phyloP scores from a whole-genome alignment of 2,113 vertebrate species.

The Catharus minimus region DNA sequence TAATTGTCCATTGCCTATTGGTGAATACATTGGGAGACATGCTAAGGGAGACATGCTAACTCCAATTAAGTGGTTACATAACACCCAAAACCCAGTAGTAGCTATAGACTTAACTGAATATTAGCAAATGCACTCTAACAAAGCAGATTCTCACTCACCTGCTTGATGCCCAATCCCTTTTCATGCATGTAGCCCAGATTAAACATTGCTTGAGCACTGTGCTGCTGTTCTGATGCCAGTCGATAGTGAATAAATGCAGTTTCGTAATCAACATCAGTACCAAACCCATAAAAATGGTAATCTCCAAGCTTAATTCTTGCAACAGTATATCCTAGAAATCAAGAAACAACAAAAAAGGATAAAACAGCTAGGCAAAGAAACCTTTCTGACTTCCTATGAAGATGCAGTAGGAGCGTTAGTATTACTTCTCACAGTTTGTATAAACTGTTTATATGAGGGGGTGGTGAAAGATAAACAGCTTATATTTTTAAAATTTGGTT shows the following conservation, averaged over 20 bases:
- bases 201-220: conserved; percentile 98
- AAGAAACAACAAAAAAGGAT: background rate
- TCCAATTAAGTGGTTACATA: background rate
- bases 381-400: background rate
- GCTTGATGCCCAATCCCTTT: conserved; percentile 95
- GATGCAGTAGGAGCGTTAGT: background rate
- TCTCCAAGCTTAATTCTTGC: conserved; percentile 97
- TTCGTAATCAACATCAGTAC: conserved; percentile 96
- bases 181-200: conserved; percentile 99
- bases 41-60: background rate
- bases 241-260: conserved; percentile 96
- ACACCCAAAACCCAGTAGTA: background rate
- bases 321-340: conserved; percentile 89
- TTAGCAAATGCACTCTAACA: background rate
- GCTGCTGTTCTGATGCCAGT: conserved; percentile 95
- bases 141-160: conserved; percentile 75
- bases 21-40: background rate
- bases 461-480: background rate
- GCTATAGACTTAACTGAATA: background rate
- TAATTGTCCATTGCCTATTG: background rate
- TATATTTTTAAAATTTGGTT: background rate
- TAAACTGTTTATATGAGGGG: background rate
- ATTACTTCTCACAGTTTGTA: background rate
- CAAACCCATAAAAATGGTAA: conserved; percentile 97
- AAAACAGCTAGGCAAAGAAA: background rate